Evolutionary conservation across 2,888 invertebrate genomes (phyloP), one percentile per base, ranked within the genome.

Genomic region (Nineta flava): DNA sequence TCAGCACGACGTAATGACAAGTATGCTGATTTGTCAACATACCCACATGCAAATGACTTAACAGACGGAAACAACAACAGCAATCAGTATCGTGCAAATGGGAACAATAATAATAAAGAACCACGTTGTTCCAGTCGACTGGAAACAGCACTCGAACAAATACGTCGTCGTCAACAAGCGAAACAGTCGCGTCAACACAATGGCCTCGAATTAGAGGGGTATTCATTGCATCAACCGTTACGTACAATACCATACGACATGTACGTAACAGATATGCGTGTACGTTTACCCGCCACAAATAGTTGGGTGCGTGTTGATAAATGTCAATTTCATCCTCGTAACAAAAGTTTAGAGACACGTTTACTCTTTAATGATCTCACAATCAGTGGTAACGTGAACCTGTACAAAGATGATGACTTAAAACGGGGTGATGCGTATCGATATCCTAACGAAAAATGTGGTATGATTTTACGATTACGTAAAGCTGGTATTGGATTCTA

Each of bases 401-500:
- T 86, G 35, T 67, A 65, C 55, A 61, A 62, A 52, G 67, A 64
- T 26, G 64, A 59, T 5, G 62, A 65, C 48, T 67, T 72, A 52
- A 69, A 69, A 10, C 69, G 73, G 47, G 26, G 26, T 26, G 65
- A 69, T 52, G 64, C 65, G 9, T 49, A 61, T 34, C 59, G 71
- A 12, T 26, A 41, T 26, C 41, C 48, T 2, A 19, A 44, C 15
- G 42, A 48, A 15, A 48, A 9, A 26, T 48, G 48, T 21, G 48
- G 48, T 57, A 87, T 87, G 87, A 87, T 84, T 51, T 62, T 87
- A 48, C 70, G 86, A 54, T 65, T 86, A 40, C 69, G 87, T 35
- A 79, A 81, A 59, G 86, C 87, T 0, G 87, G 87, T 3, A 82
- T 87, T 52, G 86, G 86, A 59, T 83, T 83, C 62, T 76, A 79